phyloP scores from a whole-genome alignment of 2,888 invertebrate species.

The Lasioglossum morio region DNA sequence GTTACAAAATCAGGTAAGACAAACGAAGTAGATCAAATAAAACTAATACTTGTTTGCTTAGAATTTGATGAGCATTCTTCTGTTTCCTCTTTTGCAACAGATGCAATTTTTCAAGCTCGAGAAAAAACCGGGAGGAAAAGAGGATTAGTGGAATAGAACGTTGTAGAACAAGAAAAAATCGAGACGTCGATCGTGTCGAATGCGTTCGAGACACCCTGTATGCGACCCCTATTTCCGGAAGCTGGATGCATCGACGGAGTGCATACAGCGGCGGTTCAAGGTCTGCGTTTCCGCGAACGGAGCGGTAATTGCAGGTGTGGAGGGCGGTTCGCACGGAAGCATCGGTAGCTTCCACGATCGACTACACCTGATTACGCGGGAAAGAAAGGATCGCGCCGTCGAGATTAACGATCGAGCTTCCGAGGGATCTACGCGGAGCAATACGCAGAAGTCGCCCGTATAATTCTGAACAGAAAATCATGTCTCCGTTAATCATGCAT shows the following conservation, averaged over 20 bases:
- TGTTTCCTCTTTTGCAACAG: no score
- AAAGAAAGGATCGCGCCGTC: conserved; percentile 16
- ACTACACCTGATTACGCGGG: conserved; percentile 23
- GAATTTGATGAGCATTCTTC: no score
- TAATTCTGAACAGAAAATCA: background rate
- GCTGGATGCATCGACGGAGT: conserved; percentile 1
- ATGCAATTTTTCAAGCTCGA: no score
- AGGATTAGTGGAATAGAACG: no score
- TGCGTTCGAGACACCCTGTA: background rate
- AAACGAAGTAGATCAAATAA: no score
- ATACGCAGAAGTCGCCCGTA: conserved; percentile 4
- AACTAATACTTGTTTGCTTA: no score
- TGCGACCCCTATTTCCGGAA: conserved; percentile 5
- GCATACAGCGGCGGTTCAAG: conserved; percentile 21
- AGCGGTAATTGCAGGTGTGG: conserved; percentile 9
- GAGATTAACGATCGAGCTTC: conserved; percentile 29
- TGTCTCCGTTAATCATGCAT: background rate
- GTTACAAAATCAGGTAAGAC: no score
- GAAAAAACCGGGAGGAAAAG: no score
- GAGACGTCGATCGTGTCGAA: background rate
- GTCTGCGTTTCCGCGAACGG: conserved; percentile 18
- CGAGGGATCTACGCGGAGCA: background rate
- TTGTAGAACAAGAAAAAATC: background rate
- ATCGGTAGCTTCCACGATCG: conserved; percentile 21
- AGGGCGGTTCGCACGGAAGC: conserved; percentile 15